Evolutionary conservation across 2,113 vertebrate genomes (phyloP).

Genomic region (Lophura nycthemera): DNA sequence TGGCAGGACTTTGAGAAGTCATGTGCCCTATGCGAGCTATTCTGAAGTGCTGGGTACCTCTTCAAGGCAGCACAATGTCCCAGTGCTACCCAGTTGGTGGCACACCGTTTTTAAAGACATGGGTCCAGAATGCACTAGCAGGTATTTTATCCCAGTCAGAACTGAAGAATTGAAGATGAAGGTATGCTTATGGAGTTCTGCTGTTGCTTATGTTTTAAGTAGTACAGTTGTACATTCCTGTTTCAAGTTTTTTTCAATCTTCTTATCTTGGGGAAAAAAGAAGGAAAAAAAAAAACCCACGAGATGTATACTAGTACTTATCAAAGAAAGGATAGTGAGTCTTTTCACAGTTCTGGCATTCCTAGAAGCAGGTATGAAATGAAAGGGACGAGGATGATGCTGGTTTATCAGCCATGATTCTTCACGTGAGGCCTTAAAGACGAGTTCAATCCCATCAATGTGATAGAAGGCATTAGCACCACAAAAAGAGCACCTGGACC

Average conservation of each 20-base stretch:
- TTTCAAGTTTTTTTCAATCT: background rate
- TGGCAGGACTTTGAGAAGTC: background rate
- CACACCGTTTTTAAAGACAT: rapidly evolving
- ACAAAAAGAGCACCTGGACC: background rate
- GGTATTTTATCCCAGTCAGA: background rate
- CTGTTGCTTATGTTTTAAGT: background rate
- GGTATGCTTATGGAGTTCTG: background rate
- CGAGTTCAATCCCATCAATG: background rate
- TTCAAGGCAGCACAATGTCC: background rate
- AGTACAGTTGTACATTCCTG: background rate
- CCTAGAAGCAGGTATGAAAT: background rate
- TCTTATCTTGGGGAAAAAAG: background rate
- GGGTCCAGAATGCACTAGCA: background rate
- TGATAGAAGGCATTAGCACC: background rate
- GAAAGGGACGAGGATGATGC: background rate
- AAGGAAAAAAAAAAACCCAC: background rate
- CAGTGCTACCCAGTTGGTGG: rapidly evolving
- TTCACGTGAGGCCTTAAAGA: background rate
- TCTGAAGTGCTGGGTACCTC: background rate
- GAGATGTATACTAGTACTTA: background rate
- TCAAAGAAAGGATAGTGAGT: background rate
- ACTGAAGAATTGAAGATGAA: background rate
- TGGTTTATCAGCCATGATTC: background rate
- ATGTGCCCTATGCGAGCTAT: rapidly evolving
- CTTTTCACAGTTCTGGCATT: background rate